Evolutionary conservation across 2,797 vertebrate genomes (phyloP).

Genomic region (Sandelia bainsii): DNA sequence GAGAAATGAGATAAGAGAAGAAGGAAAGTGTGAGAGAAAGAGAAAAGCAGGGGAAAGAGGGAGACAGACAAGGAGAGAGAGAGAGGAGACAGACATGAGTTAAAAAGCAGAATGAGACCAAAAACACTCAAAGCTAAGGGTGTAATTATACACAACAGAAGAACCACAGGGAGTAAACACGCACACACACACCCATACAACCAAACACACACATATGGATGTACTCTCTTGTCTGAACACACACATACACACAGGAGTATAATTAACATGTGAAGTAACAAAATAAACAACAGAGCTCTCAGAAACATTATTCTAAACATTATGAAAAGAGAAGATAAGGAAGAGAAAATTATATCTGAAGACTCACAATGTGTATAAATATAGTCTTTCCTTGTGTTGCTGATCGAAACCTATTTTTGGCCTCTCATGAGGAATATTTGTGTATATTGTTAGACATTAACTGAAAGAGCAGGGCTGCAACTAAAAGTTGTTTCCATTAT

Average conservation of each 20-base stretch:
- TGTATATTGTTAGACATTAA: neutral
- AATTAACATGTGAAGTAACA: slow-evolving; percentile 39
- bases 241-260: slow-evolving; percentile 17
- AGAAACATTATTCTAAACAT: slow-evolving; percentile 30
- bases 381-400: neutral
- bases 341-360: slow-evolving; percentile 20
- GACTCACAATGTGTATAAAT: neutral
- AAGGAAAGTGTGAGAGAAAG: neutral
- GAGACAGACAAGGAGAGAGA: neutral
- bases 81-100: slow-evolving; percentile 44
- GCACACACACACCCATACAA: slow-evolving; percentile 22
- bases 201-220: slow-evolving; percentile 20
- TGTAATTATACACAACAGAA: slow-evolving; percentile 75
- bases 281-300: slow-evolving; percentile 48
- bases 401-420: neutral
- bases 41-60: neutral
- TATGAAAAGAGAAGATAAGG: slow-evolving; percentile 19
- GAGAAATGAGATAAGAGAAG: slow-evolving; percentile 9
- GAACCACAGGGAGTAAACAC: slow-evolving; percentile 38
- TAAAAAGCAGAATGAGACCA: slow-evolving; percentile 68
- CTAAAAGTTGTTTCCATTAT: neutral
- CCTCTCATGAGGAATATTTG: neutral
- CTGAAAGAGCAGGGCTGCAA: neutral
- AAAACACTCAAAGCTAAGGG: slow-evolving; percentile 68
- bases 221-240: neutral